Evolutionary conservation across 2,113 vertebrate genomes (phyloP).

Genomic region (Capreolus pygargus): DNA sequence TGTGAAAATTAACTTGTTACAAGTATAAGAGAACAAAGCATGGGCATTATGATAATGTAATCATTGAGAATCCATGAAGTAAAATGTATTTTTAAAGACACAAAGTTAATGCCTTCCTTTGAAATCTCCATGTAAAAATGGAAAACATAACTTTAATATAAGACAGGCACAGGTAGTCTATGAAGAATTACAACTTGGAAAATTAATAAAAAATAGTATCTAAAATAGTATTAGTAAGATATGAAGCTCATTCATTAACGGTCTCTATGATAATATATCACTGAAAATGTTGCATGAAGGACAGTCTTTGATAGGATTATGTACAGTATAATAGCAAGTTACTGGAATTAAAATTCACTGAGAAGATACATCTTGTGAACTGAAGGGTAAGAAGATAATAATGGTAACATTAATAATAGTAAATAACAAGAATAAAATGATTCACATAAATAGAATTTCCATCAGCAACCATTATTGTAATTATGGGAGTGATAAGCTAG

Average conservation of each 20-base stretch:
- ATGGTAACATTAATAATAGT: slow-evolving; percentile 88
- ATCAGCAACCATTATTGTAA: slow-evolving; percentile 87
- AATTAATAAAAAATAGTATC: slow-evolving; percentile 94
- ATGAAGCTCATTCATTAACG: slow-evolving; percentile 93
- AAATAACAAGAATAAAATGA: slow-evolving; percentile 94
- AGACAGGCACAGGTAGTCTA: slow-evolving; percentile 81
- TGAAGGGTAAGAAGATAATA: slow-evolving; percentile 89
- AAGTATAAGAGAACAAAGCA: slow-evolving; percentile 74
- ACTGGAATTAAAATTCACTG: slow-evolving; percentile 94
- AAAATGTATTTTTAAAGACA: slow-evolving; percentile 81
- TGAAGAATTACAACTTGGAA: slow-evolving; percentile 86
- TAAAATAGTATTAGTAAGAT: slow-evolving; percentile 91
- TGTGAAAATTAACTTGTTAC: slow-evolving; percentile 75
- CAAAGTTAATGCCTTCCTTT: slow-evolving; percentile 80
- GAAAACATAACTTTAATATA: slow-evolving; percentile 84
- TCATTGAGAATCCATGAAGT: slow-evolving; percentile 77
- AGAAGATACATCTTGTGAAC: slow-evolving; percentile 90
- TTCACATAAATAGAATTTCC: slow-evolving; percentile 90
- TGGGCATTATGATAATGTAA: slow-evolving; percentile 72
- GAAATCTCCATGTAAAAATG: slow-evolving; percentile 81
- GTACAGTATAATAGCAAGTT: slow-evolving; percentile 89
- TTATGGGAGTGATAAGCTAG: slow-evolving; percentile 90
- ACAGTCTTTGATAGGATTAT: slow-evolving; percentile 93
- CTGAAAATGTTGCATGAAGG: slow-evolving; percentile 94
- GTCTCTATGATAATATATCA: slow-evolving; percentile 92